Percentiles rank a stretch among this genome's conserved stretches.
Conservation (phyloP, 2,797 vertebrate genomes). For the Labroides dimidiatus region DNA sequence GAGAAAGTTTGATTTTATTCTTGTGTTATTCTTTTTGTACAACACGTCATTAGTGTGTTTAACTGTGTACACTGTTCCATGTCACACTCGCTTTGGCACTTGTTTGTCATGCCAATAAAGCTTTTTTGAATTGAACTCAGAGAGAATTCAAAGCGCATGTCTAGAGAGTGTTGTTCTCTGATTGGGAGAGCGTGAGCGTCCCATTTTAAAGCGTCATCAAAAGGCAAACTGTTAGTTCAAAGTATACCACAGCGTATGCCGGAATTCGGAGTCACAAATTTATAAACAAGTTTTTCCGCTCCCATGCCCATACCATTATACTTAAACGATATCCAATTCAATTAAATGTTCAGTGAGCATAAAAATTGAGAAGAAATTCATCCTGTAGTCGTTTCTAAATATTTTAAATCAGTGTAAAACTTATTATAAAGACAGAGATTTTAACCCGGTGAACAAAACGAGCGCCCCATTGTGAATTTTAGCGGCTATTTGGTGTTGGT, state of each 20-base stretch:
- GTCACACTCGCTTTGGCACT: too few relatives aligned
- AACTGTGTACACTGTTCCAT: too few relatives aligned
- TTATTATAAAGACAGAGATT: too few relatives aligned
- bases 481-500: constrained; percentile 31
- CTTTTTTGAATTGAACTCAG: too few relatives aligned
- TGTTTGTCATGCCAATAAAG: too few relatives aligned
- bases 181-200: constrained; percentile 36
- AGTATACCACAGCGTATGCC: neutral
- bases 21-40: too few relatives aligned
- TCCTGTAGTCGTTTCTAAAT: too few relatives aligned
- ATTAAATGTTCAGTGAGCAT: accelerated
- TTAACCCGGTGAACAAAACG: neutral
- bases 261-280: neutral
- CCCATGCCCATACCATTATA: accelerated
- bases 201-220: constrained; percentile 26
- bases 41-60: too few relatives aligned
- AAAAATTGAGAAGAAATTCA: too few relatives aligned
- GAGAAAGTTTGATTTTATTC: too few relatives aligned
- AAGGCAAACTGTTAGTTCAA: neutral
- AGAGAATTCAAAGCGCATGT: too few relatives aligned
- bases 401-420: too few relatives aligned
- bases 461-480: constrained; percentile 27
- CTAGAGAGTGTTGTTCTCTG: neutral
- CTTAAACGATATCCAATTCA: accelerated
- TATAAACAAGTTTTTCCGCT: accelerated